Evolutionary conservation across 2,888 invertebrate species (phyloP).

Genomic region (Plebejus anna): DNA sequence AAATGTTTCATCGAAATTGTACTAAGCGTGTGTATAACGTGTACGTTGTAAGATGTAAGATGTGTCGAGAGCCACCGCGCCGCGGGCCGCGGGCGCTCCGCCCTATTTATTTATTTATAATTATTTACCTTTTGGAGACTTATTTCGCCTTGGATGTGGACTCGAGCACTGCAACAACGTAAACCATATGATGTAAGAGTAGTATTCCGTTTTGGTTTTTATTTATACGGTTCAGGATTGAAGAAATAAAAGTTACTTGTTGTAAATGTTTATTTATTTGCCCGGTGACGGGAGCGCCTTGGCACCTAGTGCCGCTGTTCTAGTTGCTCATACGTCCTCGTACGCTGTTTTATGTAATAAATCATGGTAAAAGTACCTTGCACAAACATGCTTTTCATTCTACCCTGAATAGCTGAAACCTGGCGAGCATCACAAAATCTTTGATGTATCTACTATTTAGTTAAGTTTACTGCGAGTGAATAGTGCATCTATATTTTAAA

Average conservation of each 20-base stretch:
- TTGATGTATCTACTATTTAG: not conserved
- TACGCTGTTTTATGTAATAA: slow-evolving; percentile 67
- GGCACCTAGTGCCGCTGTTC: slow-evolving; percentile 34
- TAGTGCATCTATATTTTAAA: not conserved
- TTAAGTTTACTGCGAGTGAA: not conserved
- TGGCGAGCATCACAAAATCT: not conserved
- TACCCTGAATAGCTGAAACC: slow-evolving; percentile 32
- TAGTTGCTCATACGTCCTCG: slow-evolving; percentile 51
- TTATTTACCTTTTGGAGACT: slow-evolving; percentile 76
- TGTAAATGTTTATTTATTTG: slow-evolving; percentile 68
- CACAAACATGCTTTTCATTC: slow-evolving; percentile 61
- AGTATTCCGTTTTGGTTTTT: slow-evolving; percentile 70
- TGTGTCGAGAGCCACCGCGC: slow-evolving; percentile 35
- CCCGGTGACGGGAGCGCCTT: slow-evolving; percentile 37
- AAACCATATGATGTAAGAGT: slow-evolving; percentile 70
- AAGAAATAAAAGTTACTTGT: slow-evolving; percentile 78
- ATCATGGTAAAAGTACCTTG: slow-evolving; percentile 64
- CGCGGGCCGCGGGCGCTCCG: slow-evolving; percentile 36
- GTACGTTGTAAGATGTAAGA: slow-evolving; percentile 43
- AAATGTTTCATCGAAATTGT: slow-evolving; percentile 54
- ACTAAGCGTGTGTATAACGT: slow-evolving; percentile 54
- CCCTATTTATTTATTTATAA: slow-evolving; percentile 47
- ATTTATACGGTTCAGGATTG: slow-evolving; percentile 78
- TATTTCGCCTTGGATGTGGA: slow-evolving; percentile 40
- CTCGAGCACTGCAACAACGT: slow-evolving; percentile 55